Percentiles rank a stretch among this genome's conserved stretches.
phyloP scores from a whole-genome alignment of 1,140 invertebrate genomes.

The Lanistes nyassanus region DNA sequence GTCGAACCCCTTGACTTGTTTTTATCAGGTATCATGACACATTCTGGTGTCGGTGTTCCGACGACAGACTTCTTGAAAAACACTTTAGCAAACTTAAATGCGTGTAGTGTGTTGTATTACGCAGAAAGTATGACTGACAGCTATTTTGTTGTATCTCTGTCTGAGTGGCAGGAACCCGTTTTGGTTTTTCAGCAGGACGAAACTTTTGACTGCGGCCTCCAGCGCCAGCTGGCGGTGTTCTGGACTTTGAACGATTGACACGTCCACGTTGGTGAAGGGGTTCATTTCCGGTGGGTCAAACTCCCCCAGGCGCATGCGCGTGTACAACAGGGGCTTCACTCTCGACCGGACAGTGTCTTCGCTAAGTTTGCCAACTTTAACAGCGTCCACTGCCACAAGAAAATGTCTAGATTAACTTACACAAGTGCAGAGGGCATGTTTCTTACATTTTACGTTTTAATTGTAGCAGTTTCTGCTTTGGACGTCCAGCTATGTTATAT shows the following conservation, averaged over 20 bases:
- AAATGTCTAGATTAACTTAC: no score
- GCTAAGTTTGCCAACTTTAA: constrained; percentile 41
- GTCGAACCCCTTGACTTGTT: no score
- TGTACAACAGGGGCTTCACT: constrained; percentile 61
- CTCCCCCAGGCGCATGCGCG: constrained; percentile 60
- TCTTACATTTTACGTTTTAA: no score
- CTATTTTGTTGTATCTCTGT: constrained; percentile 1
- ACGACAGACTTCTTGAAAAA: no score
- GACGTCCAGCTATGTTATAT: no score
- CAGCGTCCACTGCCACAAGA: constrained; percentile 43
- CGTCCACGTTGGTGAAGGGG: constrained; percentile 46
- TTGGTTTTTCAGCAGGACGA: constrained; percentile 60
- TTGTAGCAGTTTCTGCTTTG: no score
- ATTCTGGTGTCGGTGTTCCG: no score
- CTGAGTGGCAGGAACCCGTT: constrained; percentile 26
- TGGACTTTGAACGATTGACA: constrained; percentile 48
- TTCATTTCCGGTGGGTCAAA: constrained; percentile 62
- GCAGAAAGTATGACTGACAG: no score
- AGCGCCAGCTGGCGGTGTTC: constrained; percentile 49
- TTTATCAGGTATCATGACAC: no score
- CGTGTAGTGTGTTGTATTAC: no score
- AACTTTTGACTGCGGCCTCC: constrained; percentile 49
- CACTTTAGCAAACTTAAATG: no score
- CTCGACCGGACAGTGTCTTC: constrained; percentile 39
- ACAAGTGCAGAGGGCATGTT: no score